Base-by-base conservation (phyloP, 2,113 vertebrate species). In the Siniperca chuatsi region DNA sequence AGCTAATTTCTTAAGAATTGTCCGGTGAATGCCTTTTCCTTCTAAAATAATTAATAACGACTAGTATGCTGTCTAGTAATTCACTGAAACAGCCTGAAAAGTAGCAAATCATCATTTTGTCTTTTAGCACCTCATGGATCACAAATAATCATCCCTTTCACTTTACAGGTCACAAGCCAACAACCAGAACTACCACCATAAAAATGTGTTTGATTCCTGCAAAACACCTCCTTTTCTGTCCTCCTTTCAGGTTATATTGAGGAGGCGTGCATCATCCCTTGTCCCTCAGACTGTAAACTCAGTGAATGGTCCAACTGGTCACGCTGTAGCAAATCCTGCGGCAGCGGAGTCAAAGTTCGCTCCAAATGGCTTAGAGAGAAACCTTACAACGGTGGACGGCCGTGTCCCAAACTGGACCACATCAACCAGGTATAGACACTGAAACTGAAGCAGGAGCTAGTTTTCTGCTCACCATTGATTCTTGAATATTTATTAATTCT, bases 271-370 rank as follows among this genome's bases (percentile, higher is more conserved):
- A 98, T 98, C 90, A 98, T 99, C 82, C 97, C 98, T 9, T 99
- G 98, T 55, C 98, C 98, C 0, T 98, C 98, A 0, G 98, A 99
- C 95, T 99, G 98, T 94, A 99, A 99, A 79, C 97, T 99, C 82
- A 99, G 98, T 1, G 98, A 99, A 73, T 99, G 98, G 98, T 99
- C 98, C 93, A 99, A 97, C 91, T 99, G 98, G 98, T 99, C 98
- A 0, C 97, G 98, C 79, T 99, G 98, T 84, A 99, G 98, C 72
- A 99, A 98, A 87, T 99, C 98, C 60, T 99, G 98, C 5, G 98
- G 98, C n/a, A 99, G 98, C 0, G 98, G 98, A 0, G 98, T 99
- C 78, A 99, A 99, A 72, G 98, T 99, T 87, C 97, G 98, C 1
- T 99, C 98, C 74, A 99, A 99, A 81, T 99, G 98, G 98, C 97